phyloP scores from a whole-genome alignment of 2,113 vertebrate genomes.

The Cryptotis parvus region DNA sequence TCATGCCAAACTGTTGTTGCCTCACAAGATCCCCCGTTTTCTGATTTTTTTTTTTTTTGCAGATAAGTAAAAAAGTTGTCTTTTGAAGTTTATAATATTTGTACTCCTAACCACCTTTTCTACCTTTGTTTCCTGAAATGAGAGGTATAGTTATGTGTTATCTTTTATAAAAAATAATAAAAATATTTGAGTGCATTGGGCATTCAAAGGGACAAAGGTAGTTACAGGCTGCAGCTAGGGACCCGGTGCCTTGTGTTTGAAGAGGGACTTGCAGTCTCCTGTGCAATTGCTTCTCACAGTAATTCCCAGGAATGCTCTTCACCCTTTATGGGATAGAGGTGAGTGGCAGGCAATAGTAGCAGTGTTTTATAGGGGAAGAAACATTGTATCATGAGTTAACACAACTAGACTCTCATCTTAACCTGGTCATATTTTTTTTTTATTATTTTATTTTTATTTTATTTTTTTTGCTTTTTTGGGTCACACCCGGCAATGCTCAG shows the following conservation, averaged over 20 bases:
- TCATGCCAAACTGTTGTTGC: neutral
- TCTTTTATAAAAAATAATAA: neutral
- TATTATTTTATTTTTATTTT: no score
- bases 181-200: neutral
- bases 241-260: slow-evolving; percentile 14
- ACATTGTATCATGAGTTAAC: neutral
- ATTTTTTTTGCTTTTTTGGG: no score
- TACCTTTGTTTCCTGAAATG: neutral
- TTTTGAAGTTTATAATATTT: neutral
- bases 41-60: neutral
- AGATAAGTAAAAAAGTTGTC: slow-evolving; percentile 4
- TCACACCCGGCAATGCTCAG: no score
- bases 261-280: neutral
- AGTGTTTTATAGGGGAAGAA: neutral
- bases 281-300: neutral
- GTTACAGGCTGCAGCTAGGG: neutral
- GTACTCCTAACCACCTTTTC: neutral
- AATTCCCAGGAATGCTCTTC: neutral
- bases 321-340: neutral
- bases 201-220: neutral
- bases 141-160: slow-evolving; percentile 6
- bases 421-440: no score
- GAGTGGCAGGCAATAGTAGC: neutral
- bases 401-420: no score
- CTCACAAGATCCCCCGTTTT: neutral